Percentiles rank a stretch among this genome's conserved stretches.
These are phyloP conservation scores for Nymphalis urticae DNA, from an alignment of 2,888 invertebrate species.

Conservation along the genomic window DNA sequence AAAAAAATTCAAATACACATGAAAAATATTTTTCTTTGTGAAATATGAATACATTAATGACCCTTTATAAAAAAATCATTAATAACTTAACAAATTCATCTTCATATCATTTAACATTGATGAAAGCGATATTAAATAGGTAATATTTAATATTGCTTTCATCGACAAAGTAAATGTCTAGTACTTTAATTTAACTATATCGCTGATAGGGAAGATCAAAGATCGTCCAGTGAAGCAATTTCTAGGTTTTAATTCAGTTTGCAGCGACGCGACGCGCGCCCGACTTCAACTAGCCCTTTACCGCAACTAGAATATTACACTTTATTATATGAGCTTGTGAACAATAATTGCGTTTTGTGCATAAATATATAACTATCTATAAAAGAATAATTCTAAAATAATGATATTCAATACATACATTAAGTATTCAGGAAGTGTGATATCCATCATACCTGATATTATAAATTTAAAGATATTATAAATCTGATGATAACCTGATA, in stretches of 20 bases:
- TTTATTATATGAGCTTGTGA: neutral
- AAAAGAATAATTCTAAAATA: too few species aligned
- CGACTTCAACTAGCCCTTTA: neutral
- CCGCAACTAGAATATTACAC: neutral
- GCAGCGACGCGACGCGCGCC: conserved; percentile 6
- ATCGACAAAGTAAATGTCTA: neutral
- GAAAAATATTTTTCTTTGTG: too few species aligned
- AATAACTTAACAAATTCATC: too few species aligned
- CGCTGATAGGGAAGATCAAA: conserved; percentile 25
- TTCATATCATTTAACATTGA: neutral
- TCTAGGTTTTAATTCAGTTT: conserved; percentile 34
- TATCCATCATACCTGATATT: neutral
- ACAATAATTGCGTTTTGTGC: neutral
- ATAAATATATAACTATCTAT: neutral
- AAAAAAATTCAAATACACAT: too few species aligned
- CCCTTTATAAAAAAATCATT: too few species aligned
- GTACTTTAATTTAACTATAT: conserved; percentile 6
- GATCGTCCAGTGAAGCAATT: conserved; percentile 34
- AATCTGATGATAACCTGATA: too few species aligned
- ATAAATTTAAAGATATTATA: too few species aligned
- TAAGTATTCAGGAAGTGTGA: neutral
- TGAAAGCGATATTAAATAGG: too few species aligned
- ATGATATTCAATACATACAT: neutral
- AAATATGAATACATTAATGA: too few species aligned
- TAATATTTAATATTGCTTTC: neutral